Base-by-base conservation (phyloP, 2,113 vertebrate species). In the Chlamydotis undulata region DNA sequence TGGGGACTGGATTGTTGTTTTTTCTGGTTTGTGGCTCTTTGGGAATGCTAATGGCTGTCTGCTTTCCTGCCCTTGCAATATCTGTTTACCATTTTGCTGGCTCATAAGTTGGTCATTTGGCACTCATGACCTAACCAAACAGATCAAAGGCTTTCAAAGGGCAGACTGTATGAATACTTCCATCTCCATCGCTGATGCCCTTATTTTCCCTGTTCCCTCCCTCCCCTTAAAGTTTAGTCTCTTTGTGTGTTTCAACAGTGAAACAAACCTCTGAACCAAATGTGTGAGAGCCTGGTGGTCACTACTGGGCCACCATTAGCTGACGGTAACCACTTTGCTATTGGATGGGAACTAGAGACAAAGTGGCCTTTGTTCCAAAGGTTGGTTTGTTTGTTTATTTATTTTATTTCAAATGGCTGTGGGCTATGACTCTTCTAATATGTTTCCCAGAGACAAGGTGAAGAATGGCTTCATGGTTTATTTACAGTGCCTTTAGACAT, bases 71-170 rank as follows among this genome's bases (percentile, higher is more conserved):
- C 92, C 90, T 82, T 92, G 69, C 76, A 97, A 94, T 96, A 96
- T 96, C 97, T 97, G 95, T 96, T 97, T 97, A 96, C 94, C 87
- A 59, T 95, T 96, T 90, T 85, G 75, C 94, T 97, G 97, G 89
- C 95, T 97, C 89, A 31, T 77, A 74, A 94, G 95, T 93, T 96
- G 93, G 94, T 97, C 95, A 81, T 97, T 97, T 96, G 95, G 96
- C 81, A 90, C 93, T 93, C 1, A 1, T 97, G 95, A 94, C 88
- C 95, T 94, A 91, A 96, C 95, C 96, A 91, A 74, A 87, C 35
- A 96, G 93, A 97, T 97, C 93, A 96, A 97, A 97, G 81, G 83
- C 90, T 94, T 87, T 69, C 90, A 89, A 80, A 94, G 88, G 92
- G 81, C 74, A 93, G 91, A 41, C 95, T 88, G 37, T 53, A 68